phyloP scores from a whole-genome alignment of 2,888 invertebrate species.

The Invenusta paracnida region DNA sequence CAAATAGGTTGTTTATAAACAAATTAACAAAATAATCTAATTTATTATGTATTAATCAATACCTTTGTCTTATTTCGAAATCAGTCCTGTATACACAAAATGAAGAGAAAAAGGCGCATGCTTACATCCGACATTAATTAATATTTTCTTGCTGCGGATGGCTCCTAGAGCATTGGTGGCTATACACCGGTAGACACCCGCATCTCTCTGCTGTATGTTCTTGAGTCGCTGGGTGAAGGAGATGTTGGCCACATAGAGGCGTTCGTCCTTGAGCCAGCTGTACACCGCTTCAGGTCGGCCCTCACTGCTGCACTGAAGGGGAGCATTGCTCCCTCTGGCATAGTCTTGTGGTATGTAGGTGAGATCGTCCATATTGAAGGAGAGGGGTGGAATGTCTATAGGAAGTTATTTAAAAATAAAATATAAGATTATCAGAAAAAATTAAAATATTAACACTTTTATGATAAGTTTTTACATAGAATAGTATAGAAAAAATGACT shows the following conservation, averaged over 20 bases:
- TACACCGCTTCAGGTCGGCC: neutral
- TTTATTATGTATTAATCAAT: too few species aligned
- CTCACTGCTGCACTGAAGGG: neutral
- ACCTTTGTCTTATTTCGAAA: too few species aligned
- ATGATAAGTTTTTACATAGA: too few species aligned
- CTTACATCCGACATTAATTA: neutral
- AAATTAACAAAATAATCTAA: too few species aligned
- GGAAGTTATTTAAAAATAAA: too few species aligned
- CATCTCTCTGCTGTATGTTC: neutral
- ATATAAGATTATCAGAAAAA: too few species aligned
- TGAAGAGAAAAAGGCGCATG: neutral
- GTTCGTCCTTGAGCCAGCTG: slow-evolving; percentile 2
- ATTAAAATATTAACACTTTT: too few species aligned
- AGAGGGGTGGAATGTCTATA: neutral
- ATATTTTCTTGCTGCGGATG: neutral
- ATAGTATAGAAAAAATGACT: too few species aligned
- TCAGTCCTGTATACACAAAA: too few species aligned
- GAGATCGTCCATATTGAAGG: neutral
- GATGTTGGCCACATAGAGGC: neutral
- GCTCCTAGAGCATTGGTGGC: neutral
- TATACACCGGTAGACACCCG: neutral
- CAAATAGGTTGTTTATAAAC: too few species aligned
- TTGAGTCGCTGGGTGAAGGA: neutral
- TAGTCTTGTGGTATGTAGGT: neutral
- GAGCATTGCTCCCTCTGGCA: neutral